Evolutionary conservation across 1,140 invertebrate species (phyloP).

Genomic region (Philotrypesis tridentata): DNA sequence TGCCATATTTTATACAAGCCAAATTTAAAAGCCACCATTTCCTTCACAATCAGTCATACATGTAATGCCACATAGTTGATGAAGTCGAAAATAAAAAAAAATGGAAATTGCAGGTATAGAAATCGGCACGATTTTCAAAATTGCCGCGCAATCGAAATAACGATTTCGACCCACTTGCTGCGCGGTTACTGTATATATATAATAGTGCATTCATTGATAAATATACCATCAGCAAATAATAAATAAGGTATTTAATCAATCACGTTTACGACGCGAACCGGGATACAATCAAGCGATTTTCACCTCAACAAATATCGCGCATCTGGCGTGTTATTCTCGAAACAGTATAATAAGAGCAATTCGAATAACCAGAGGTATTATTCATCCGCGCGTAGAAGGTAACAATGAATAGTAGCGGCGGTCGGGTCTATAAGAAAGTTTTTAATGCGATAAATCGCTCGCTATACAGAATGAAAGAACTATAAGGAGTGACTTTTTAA

Average conservation of each 20-base stretch:
- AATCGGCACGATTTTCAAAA: too few relatives aligned
- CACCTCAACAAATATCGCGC: neutral
- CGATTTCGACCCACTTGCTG: neutral
- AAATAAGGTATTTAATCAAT: constrained; percentile 28
- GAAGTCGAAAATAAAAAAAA: too few relatives aligned
- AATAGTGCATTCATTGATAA: neutral
- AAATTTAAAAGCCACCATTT: too few relatives aligned
- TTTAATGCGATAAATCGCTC: too few relatives aligned
- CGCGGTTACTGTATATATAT: neutral
- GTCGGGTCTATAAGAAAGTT: neutral
- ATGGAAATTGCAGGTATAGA: too few relatives aligned
- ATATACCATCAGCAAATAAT: constrained; percentile 19
- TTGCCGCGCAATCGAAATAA: neutral
- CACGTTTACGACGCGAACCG: neutral
- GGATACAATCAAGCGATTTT: constrained; percentile 6
- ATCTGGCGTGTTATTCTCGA: constrained; percentile 28
- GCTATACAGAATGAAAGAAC: too few relatives aligned
- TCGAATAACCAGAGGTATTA: neutral
- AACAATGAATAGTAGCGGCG: neutral
- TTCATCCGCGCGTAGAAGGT: neutral
- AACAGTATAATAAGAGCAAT: constrained; percentile 21
- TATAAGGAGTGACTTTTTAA: too few relatives aligned
- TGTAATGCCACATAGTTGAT: too few relatives aligned
- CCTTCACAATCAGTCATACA: too few relatives aligned
- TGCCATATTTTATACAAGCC: too few relatives aligned